Evolutionary conservation across 1,140 invertebrate species (phyloP).

Genomic region (Brachionus sp.): DNA sequence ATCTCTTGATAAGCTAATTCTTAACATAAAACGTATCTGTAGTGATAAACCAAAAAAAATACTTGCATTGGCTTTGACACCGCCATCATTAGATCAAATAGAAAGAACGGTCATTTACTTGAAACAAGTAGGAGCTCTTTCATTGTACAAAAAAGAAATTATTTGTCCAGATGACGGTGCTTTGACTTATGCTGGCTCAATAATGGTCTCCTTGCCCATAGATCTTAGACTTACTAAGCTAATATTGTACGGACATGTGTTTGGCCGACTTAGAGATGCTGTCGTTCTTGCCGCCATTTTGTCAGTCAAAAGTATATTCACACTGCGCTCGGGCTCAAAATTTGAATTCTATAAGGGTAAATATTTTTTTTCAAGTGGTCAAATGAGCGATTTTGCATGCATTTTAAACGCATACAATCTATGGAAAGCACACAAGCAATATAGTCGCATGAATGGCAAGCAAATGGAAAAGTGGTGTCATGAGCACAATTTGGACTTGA

Average conservation of each 20-base stretch:
- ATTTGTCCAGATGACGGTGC: conserved; percentile 69
- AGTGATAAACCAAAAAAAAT: conserved; percentile 73
- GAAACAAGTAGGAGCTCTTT: conserved; percentile 69
- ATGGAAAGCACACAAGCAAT: background rate
- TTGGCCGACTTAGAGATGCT: conserved; percentile 63
- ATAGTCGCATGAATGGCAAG: background rate
- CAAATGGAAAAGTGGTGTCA: conserved; percentile 6
- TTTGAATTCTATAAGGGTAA: background rate
- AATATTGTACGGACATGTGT: conserved; percentile 80
- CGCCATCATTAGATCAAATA: conserved; percentile 78
- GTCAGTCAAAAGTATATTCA: conserved; percentile 54
- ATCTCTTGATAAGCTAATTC: conserved; percentile 75
- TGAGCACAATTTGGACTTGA: background rate
- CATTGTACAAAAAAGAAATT: conserved; percentile 2
- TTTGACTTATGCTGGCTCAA: conserved; percentile 76
- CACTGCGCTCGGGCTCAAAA: background rate
- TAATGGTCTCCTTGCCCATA: conserved; percentile 77
- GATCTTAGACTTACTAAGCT: conserved; percentile 77
- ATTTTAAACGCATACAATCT: conserved; percentile 34
- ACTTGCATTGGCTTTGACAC: conserved; percentile 77
- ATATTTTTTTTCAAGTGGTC: background rate
- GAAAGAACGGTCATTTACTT: conserved; percentile 73
- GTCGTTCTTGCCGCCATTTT: conserved; percentile 68
- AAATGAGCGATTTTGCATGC: conserved; percentile 22
- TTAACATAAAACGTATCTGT: conserved; percentile 76